Conservation (phyloP, 1,140 invertebrate species). For the Temnothorax nylanderi region DNA sequence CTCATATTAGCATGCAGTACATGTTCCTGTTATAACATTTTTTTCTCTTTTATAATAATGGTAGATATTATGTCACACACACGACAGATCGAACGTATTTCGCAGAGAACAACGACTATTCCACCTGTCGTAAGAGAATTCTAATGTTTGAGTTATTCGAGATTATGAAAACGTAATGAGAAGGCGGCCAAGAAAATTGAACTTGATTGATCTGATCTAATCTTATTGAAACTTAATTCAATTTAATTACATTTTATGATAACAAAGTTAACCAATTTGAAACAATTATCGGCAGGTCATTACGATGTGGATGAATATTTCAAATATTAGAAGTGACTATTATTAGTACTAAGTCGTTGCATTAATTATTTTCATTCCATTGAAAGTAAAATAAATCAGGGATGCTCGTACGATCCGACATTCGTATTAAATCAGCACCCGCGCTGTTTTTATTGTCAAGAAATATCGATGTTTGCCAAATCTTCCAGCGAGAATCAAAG, state of each 20-base stretch:
- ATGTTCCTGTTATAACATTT: neutral
- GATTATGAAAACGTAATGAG: neutral
- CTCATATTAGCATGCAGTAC: neutral
- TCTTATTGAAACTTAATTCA: neutral
- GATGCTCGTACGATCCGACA: neutral
- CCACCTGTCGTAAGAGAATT: neutral
- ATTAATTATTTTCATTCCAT: slow-evolving; percentile 22
- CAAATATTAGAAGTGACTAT: neutral
- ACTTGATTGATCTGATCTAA: neutral
- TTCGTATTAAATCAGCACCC: slow-evolving; percentile 33
- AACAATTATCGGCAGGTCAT: neutral
- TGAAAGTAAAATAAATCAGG: neutral
- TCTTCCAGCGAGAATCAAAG: slow-evolving; percentile 42
- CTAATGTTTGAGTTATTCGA: neutral
- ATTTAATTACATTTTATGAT: neutral
- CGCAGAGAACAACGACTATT: neutral
- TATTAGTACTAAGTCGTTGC: neutral
- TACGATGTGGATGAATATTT: neutral
- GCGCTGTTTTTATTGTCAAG: slow-evolving; percentile 13
- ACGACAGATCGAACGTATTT: neutral
- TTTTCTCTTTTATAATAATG: neutral
- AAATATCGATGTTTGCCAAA: slow-evolving; percentile 52
- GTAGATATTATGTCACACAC: neutral
- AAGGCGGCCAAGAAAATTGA: slow-evolving; percentile 15
- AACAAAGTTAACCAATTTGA: neutral